These are phyloP conservation scores for Scaptomyza tumidula DNA, from an alignment of 2,888 invertebrate genomes.

Conservation along the genomic window DNA sequence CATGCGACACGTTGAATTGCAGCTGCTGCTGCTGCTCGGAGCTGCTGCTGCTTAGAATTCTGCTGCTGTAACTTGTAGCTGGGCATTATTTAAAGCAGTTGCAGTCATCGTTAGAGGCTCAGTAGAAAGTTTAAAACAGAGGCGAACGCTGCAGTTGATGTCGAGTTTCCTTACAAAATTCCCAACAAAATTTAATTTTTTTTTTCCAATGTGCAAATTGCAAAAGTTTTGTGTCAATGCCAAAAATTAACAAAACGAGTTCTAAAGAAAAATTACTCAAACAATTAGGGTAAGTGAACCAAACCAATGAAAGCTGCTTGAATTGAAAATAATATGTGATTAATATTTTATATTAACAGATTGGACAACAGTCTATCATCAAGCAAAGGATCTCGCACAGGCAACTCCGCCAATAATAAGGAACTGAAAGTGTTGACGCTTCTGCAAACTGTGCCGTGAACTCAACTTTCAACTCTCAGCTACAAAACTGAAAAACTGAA, in stretches of 20 bases:
- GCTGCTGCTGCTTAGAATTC: slow-evolving; percentile 40
- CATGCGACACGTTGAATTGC: slow-evolving; percentile 50
- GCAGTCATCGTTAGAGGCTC: slow-evolving; percentile 63
- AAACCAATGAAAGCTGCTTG: not conserved
- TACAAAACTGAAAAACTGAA: slow-evolving; percentile 32
- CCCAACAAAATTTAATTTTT: too few relatives aligned
- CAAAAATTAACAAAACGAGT: slow-evolving; percentile 74
- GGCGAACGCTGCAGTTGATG: slow-evolving; percentile 49
- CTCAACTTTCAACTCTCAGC: slow-evolving; percentile 18
- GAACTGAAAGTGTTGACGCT: slow-evolving; percentile 84
- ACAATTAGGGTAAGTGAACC: slow-evolving; percentile 56
- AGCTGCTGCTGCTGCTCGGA: slow-evolving; percentile 23
- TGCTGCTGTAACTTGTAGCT: slow-evolving; percentile 14
- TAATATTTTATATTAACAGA: slow-evolving; percentile 55
- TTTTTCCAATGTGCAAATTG: slow-evolving; percentile 65
- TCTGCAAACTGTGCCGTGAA: slow-evolving; percentile 84
- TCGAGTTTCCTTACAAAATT: slow-evolving; percentile 27
- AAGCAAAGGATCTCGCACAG: slow-evolving; percentile 83
- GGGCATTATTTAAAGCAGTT: slow-evolving; percentile 76
- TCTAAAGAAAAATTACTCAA: slow-evolving; percentile 71
- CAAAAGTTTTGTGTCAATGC: slow-evolving; percentile 84
- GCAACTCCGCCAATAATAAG: slow-evolving; percentile 83
- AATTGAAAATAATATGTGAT: not conserved
- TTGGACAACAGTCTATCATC: slow-evolving; percentile 82
- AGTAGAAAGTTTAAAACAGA: slow-evolving; percentile 75